These are phyloP conservation scores for Salvelinus alpinus DNA, from an alignment of 2,113 vertebrate species.

Conservation along the genomic window DNA sequence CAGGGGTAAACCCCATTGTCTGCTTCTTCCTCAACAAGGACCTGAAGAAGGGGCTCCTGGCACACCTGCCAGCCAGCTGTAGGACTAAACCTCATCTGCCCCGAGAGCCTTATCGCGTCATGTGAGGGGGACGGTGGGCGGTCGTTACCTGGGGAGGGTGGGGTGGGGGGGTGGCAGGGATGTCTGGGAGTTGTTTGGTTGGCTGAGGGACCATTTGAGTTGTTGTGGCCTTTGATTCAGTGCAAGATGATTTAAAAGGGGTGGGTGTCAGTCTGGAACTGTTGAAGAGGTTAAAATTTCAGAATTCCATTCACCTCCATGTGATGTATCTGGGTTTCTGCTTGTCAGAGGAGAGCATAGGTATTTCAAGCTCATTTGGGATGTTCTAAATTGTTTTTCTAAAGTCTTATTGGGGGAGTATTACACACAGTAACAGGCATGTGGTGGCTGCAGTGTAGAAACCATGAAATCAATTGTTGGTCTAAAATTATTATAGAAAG, in stretches of 20 bases:
- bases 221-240: constrained; percentile 57
- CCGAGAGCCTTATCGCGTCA: constrained; percentile 90
- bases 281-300: neutral
- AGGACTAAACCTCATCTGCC: constrained; percentile 86
- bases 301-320: constrained; percentile 38
- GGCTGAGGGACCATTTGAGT: constrained; percentile 44
- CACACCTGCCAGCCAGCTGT: constrained; percentile 85
- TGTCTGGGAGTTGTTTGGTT: constrained; percentile 17
- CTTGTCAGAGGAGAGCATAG: constrained; percentile 21
- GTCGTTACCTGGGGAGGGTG: constrained; percentile 15
- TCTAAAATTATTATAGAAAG: neutral
- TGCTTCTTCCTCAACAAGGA: constrained; percentile 93
- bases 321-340: constrained; percentile 12
- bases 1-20: constrained; percentile 87
- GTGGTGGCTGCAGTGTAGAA: neutral
- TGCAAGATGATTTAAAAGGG: constrained; percentile 49
- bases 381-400: constrained; percentile 42
- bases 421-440: neutral
- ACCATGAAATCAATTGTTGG: neutral
- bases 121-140: constrained; percentile 69
- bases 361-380: constrained; percentile 15
- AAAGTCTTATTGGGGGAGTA: constrained; percentile 41
- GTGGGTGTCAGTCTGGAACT: constrained; percentile 34
- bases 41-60: constrained; percentile 88
- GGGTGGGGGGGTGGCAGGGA: constrained; percentile 52